A percentile compares a stretch with the other conserved stretches of the same genome.
Conservation (phyloP, 2,888 invertebrate species). For the Emmelina monodactyla region DNA sequence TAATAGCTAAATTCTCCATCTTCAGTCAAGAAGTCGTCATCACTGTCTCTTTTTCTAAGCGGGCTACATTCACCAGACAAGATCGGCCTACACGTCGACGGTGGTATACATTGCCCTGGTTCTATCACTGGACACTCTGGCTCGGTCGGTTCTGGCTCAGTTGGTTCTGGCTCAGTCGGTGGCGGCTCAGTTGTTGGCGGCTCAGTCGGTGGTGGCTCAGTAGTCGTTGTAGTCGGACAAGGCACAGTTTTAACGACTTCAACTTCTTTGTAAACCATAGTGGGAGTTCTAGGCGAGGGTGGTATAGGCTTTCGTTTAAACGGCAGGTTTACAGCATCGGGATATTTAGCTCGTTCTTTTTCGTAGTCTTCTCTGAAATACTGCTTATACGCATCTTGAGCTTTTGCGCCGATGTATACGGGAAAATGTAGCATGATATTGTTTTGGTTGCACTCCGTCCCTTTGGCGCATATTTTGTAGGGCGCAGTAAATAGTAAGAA, state of each 20-base stretch:
- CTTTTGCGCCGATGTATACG: slow-evolving; percentile 29
- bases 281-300: too few relatives aligned
- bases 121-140: not conserved
- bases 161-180: too few relatives aligned
- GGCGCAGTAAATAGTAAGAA: slow-evolving; percentile 44
- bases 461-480: slow-evolving; percentile 35
- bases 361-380: slow-evolving; percentile 10
- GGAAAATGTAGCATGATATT: slow-evolving; percentile 36
- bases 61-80: too few relatives aligned
- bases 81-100: too few relatives aligned
- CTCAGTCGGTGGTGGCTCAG: slow-evolving; percentile 3
- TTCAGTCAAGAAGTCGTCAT: too few relatives aligned
- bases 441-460: slow-evolving; percentile 14
- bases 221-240: slow-evolving; percentile 3
- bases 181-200: not conserved
- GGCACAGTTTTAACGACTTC: too few relatives aligned
- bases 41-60: too few relatives aligned
- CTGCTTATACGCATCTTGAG: slow-evolving; percentile 20
- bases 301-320: slow-evolving; percentile 2
- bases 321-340: not conserved
- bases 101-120: too few relatives aligned
- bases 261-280: too few relatives aligned
- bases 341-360: not conserved
- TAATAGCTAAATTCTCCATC: too few relatives aligned
- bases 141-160: not conserved